Percentiles rank a stretch among this genome's conserved stretches.
phyloP scores from a whole-genome alignment of 30 jellyfish, hydroid and myxozoan species.

The Cassiopea andromeda region DNA sequence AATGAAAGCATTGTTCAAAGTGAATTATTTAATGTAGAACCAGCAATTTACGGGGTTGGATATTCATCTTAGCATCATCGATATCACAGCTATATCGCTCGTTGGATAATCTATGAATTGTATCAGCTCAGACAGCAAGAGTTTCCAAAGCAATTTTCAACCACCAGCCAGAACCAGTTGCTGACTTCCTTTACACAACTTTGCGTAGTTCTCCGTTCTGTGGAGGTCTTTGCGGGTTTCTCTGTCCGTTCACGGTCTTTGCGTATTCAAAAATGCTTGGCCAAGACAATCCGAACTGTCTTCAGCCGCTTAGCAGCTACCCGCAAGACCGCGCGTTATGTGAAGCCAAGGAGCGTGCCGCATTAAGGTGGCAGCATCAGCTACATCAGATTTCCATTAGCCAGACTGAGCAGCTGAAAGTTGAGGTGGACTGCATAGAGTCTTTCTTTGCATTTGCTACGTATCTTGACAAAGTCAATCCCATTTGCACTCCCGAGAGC shows the following conservation, averaged over 20 bases:
- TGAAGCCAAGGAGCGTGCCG: constrained; percentile 20
- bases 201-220: too few species aligned
- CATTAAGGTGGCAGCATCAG: constrained; percentile 28
- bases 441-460: constrained; percentile 70
- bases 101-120: too few species aligned
- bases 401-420: constrained; percentile 20
- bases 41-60: too few species aligned
- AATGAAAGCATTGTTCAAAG: too few species aligned
- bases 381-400: not conserved
- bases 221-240: not conserved
- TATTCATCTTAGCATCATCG: too few species aligned
- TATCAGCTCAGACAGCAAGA: too few species aligned
- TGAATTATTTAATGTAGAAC: too few species aligned
- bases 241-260: not conserved
- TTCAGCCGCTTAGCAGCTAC: constrained; percentile 15
- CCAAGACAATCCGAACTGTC: constrained; percentile 33
- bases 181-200: too few species aligned
- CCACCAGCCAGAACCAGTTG: too few species aligned
- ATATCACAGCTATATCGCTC: too few species aligned
- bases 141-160: too few species aligned
- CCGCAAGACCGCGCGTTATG: constrained; percentile 20
- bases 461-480: constrained; percentile 74
- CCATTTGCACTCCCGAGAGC: constrained; percentile 70
- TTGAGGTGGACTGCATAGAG: constrained; percentile 56
- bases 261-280: constrained; percentile 24